phyloP scores from a whole-genome alignment of 2,888 invertebrate species.

The Phaonia tiefii region DNA sequence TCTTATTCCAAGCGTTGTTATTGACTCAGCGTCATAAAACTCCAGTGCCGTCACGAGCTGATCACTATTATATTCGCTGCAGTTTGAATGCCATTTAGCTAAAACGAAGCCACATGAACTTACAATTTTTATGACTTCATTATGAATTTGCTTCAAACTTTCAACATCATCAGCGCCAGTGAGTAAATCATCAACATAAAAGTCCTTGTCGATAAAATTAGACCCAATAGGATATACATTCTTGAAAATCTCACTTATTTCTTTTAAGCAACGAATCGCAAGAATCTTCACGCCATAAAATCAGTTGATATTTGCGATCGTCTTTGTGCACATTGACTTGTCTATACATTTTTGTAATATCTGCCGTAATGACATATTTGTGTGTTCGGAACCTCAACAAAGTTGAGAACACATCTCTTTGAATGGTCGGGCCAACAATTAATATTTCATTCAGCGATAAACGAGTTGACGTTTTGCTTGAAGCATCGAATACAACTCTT shows the following conservation, averaged over 20 bases:
- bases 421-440: conserved; percentile 43
- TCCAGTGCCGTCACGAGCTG: conserved; percentile 12
- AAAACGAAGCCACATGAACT: conserved; percentile 28
- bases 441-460: conserved; percentile 20
- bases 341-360: conserved; percentile 42
- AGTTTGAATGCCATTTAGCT: conserved; percentile 34
- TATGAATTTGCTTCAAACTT: background rate
- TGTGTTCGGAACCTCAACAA: conserved; percentile 19
- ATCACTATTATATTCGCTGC: background rate
- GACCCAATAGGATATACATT: conserved; percentile 18
- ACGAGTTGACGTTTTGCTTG: conserved; percentile 43
- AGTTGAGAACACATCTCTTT: conserved; percentile 15
- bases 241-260: conserved; percentile 37
- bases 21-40: background rate
- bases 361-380: conserved; percentile 32
- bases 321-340: conserved; percentile 34
- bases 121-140: conserved; percentile 3
- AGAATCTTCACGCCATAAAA: conserved; percentile 41
- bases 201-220: conserved; percentile 33
- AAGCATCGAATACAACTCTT: conserved; percentile 53
- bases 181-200: conserved; percentile 57
- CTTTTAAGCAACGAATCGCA: conserved; percentile 13
- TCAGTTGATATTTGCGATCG: conserved; percentile 43
- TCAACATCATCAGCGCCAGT: conserved; percentile 42
- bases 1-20: background rate